Evolutionary conservation across 2,113 vertebrate species (phyloP).

Genomic region (Neogobius melanostomus): DNA sequence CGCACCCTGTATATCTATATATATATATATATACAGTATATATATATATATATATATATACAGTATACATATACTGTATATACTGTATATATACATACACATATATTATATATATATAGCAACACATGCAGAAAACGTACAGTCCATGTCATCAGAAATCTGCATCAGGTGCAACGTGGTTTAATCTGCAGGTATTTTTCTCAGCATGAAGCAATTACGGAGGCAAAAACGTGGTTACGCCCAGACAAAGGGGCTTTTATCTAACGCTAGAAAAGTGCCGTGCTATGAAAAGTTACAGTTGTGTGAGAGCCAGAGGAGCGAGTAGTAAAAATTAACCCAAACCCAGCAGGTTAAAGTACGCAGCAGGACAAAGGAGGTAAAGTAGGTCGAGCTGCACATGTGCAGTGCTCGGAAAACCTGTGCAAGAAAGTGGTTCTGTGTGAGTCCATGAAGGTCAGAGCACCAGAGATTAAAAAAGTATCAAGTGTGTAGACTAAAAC

Average conservation of each 20-base stretch:
- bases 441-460: slow-evolving; percentile 22
- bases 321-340: slow-evolving; percentile 20
- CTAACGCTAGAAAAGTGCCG: slow-evolving; percentile 34
- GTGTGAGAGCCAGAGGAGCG: slow-evolving; percentile 29
- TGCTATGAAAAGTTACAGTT: slow-evolving; percentile 56
- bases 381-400: slow-evolving; percentile 45
- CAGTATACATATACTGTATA: too few relatives aligned
- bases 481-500: neutral
- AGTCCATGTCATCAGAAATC: slow-evolving; percentile 27
- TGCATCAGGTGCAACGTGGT: slow-evolving; percentile 14
- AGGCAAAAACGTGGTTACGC: slow-evolving; percentile 32
- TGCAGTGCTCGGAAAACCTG: neutral
- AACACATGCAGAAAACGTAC: slow-evolving; percentile 24
- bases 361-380: slow-evolving; percentile 2
- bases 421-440: slow-evolving; percentile 40
- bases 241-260: slow-evolving; percentile 67
- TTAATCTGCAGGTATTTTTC: slow-evolving; percentile 38
- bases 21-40: too few relatives aligned
- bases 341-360: neutral
- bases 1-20: too few relatives aligned
- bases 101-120: too few relatives aligned
- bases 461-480: neutral
- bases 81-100: too few relatives aligned
- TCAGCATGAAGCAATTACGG: slow-evolving; percentile 54
- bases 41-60: too few relatives aligned